Conservation (phyloP, 2,113 vertebrate genomes). For the Phrynosoma blainvillii region DNA sequence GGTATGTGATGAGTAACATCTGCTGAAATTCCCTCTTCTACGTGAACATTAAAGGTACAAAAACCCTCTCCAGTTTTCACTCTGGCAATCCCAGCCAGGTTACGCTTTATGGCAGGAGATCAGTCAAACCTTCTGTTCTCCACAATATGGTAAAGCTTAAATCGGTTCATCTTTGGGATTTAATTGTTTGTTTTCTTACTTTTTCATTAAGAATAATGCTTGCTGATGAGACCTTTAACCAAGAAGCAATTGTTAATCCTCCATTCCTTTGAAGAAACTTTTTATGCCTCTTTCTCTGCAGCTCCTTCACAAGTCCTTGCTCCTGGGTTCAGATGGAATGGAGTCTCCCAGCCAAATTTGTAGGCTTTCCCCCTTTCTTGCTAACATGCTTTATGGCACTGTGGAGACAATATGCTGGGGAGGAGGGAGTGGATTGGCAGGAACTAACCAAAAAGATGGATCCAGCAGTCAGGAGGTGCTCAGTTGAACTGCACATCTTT, state of each 20-base stretch:
- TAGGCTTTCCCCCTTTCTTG: conserved; percentile 20
- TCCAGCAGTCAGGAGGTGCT: conserved; percentile 35
- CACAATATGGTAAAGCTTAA: neutral
- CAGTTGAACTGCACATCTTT: conserved; percentile 67
- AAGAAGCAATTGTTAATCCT: conserved; percentile 17
- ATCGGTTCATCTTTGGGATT: neutral
- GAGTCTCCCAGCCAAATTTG: conserved; percentile 34
- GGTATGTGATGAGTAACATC: too few species aligned
- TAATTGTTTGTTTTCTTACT: conserved; percentile 6
- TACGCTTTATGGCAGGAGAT: neutral
- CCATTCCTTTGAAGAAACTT: conserved; percentile 11
- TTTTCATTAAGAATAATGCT: conserved; percentile 39
- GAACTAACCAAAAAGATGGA: conserved; percentile 42
- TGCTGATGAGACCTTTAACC: conserved; percentile 30
- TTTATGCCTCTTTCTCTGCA: conserved; percentile 36
- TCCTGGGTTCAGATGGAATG: conserved; percentile 43
- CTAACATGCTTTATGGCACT: conserved; percentile 50
- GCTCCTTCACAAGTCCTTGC: conserved; percentile 37
- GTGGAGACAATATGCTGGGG: conserved; percentile 26
- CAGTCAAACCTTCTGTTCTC: neutral
- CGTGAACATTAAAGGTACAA: too few species aligned
- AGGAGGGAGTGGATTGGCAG: conserved; percentile 19
- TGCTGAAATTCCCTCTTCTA: too few species aligned
- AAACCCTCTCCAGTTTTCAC: too few species aligned
- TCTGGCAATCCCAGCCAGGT: neutral